Evolutionary conservation across 2,797 vertebrate species (phyloP).

Genomic region (Threskiornis aethiopicus): DNA sequence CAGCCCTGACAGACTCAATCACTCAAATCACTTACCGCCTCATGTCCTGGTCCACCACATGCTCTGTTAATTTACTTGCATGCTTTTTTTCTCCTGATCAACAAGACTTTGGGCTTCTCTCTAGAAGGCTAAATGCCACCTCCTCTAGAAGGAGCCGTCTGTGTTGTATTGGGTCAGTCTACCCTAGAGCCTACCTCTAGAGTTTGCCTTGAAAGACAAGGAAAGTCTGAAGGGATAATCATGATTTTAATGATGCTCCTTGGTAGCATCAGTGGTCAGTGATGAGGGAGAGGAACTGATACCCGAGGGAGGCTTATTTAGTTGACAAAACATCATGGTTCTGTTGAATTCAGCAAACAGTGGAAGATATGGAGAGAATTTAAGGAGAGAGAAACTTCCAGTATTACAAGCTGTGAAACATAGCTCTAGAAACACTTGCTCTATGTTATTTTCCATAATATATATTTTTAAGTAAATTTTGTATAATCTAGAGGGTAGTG

Average conservation of each 20-base stretch:
- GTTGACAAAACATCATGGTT: neutral
- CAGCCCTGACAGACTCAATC: rapidly evolving
- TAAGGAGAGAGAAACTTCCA: neutral
- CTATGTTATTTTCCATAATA: neutral
- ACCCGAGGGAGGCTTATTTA: neutral
- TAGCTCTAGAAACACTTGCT: neutral
- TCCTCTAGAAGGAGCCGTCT: neutral
- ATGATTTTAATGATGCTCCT: neutral
- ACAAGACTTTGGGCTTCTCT: neutral
- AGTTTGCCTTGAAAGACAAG: neutral
- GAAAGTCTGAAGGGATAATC: neutral
- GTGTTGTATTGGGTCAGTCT: neutral
- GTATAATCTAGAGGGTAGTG: neutral
- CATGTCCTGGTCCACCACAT: neutral
- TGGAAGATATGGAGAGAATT: neutral
- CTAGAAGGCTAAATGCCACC: neutral
- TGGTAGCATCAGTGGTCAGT: neutral
- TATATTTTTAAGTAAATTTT: neutral
- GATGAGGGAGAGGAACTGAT: neutral
- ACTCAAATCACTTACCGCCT: neutral
- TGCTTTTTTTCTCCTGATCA: neutral
- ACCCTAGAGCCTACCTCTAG: too few relatives aligned
- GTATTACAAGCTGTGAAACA: neutral
- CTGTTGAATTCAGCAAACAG: neutral
- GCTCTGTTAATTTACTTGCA: neutral